Base-by-base conservation (phyloP, 2,797 vertebrate genomes). In the Phataginus tricuspis region DNA sequence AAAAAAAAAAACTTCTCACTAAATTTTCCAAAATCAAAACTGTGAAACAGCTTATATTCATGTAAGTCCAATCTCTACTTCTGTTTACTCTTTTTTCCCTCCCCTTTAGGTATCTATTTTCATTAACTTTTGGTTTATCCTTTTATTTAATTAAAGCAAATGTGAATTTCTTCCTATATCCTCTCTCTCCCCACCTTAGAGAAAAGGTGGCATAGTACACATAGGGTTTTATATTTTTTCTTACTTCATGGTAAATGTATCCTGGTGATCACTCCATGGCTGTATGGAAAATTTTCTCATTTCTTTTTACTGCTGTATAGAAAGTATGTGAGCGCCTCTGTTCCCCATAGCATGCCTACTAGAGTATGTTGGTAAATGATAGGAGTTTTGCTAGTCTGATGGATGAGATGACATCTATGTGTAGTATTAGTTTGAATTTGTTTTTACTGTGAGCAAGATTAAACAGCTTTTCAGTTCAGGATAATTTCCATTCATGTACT, bases 391-490 rank as follows among this genome's bases (percentile, higher is more conserved):
- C 45, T n/a, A 80, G 14, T 84, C 15, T 80, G n/a, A 53, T 71
- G 77, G 27, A 63, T 87, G 23, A 69, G 59, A 74, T 69, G 61
- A 18, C 31, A 87, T 92, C 27, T 69, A 91, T 79, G 25, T 66
- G 10, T 68, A 53, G 68, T 77, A 55, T 80, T 86, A 55, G 57
- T 96, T 86, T 94, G 27, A 49, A 55, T 74, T 89, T 85, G 16
- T 89, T 53, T 64, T 72, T 31, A 78, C 9, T 86, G 2, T 74
- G 21, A 77, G n/a, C n/a, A 95, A 42, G 68, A 29, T 69, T 68
- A 61, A 91, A 75, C 42, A 53, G 11, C 69, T 89, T 94, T 94
- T 86, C 31, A 80, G n/a, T 74, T 92, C 68, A 89, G 34, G 29
- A 31, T 88, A 64, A 27, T 88, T 85, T 77, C 23, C 72, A 45